phyloP scores from a whole-genome alignment of 1,140 invertebrate genomes.

The Bombus breviceps region DNA sequence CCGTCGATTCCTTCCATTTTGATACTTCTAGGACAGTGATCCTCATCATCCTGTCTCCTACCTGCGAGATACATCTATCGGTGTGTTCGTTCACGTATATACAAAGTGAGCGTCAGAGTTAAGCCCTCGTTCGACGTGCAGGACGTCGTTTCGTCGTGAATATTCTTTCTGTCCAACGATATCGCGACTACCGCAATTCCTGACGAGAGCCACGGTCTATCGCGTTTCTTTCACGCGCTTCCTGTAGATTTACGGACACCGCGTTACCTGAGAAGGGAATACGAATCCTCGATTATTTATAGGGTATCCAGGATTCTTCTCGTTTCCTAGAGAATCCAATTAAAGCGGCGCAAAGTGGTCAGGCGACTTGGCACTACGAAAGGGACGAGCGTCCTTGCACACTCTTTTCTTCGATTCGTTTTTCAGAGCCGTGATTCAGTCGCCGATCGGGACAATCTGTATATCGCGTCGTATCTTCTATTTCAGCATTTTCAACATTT shows the following conservation, averaged over 20 bases:
- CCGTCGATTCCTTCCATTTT: slow-evolving; percentile 62
- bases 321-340: slow-evolving; percentile 52
- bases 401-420: slow-evolving; percentile 67
- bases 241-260: background rate
- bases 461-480: slow-evolving; percentile 23
- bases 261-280: background rate
- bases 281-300: slow-evolving; percentile 32
- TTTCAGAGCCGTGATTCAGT: slow-evolving; percentile 69
- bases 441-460: slow-evolving; percentile 53
- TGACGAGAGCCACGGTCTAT: background rate
- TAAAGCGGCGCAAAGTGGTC: slow-evolving; percentile 44
- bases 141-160: background rate
- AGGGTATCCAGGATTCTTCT: slow-evolving; percentile 18
- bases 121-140: background rate
- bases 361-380: slow-evolving; percentile 46
- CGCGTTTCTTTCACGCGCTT: background rate
- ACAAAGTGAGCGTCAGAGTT: background rate
- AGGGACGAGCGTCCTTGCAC: slow-evolving; percentile 68
- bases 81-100: background rate
- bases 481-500: slow-evolving; percentile 45
- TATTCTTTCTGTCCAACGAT: background rate
- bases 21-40: slow-evolving; percentile 70
- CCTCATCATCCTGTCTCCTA: slow-evolving; percentile 53
- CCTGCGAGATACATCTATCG: background rate
- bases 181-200: background rate